Percentiles rank a stretch among this genome's conserved stretches.
Conservation (phyloP, 2,113 vertebrate species). For the Pelvicachromis taeniatus region DNA sequence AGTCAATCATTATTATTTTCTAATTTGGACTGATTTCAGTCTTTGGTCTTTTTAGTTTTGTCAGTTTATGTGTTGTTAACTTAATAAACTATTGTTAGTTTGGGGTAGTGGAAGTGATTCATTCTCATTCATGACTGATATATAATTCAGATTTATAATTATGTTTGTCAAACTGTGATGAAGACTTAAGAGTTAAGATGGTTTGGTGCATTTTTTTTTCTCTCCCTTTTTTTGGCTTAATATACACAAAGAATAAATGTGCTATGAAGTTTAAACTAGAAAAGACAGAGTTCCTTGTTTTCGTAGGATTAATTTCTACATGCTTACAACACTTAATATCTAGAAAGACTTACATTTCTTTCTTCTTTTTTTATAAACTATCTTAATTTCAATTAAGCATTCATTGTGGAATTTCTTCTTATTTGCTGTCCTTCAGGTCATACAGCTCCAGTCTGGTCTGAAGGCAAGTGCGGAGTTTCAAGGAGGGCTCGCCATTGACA, state of each 20-base stretch:
- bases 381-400: not conserved
- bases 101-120: not conserved
- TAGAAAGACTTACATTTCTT: not conserved
- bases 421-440: conserved; percentile 64
- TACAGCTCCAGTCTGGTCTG: conserved; percentile 90
- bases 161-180: not conserved
- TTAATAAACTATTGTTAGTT: not conserved
- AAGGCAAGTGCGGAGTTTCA: conserved; percentile 81
- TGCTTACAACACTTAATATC: not conserved
- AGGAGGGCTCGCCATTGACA: conserved; percentile 90
- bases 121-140: not conserved
- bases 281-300: not conserved
- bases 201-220: not conserved
- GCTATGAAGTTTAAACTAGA: not conserved
- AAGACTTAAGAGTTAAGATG: not conserved
- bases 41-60: not conserved
- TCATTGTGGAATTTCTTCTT: not conserved
- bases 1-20: not conserved
- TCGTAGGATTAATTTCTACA: not conserved
- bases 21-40: not conserved
- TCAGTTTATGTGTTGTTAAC: not conserved
- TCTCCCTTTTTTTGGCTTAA: not conserved
- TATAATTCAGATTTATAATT: not conserved
- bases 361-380: not conserved
- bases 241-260: not conserved